Evolutionary conservation across 2,113 vertebrate genomes (phyloP), one percentile per base, ranked within the genome.

Genomic region (Trematocara stigmaticum): DNA sequence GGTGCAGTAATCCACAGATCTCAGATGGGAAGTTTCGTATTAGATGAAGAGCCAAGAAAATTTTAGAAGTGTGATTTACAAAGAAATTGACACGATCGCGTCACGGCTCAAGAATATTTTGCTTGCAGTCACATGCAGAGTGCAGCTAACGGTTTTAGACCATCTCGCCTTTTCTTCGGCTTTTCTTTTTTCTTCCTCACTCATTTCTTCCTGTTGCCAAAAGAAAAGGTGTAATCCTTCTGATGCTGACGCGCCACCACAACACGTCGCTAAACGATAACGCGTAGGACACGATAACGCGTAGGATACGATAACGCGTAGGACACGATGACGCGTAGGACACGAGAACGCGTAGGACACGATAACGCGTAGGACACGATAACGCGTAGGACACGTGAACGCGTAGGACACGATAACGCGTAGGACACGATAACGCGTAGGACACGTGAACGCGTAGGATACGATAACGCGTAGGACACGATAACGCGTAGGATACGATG

Each of bases 121-220:
- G 49, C 80, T 23, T 64, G 45, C 29, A 16, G 45, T 51, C 23
- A 18, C 12, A 8, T 20, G 2, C 51, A 18, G 13, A 61, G 74
- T 59, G 35, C 53, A 74, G 71, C 45, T 49, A 4, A 45, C 6
- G 2, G 26, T 57, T 91, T 23, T 34, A 49, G 15, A 23, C 59
- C 18, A 45, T 66, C 66, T 52, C 23, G 10, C 42, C 69, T 49
- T 31, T 6, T 12, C 9, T 76, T n/a, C 0, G 0, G 35, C 3
- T 3, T 31, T 55, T 29, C 15, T 15, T 57, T 26, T 2, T 2
- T 31, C 7, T 49, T 76, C 13, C 59, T 69, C 56, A 4, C 18
- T 20, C 88, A 56, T 35, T 80, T 74, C 76, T 10, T 91, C 61
- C 55, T 81, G 78, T 91, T 93, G 88, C 89, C 92, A 92, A 92